A percentile compares a stretch with the other conserved stretches of the same genome.
Conservation (phyloP, 2,888 invertebrate genomes). For the Ochropacha duplaris region DNA sequence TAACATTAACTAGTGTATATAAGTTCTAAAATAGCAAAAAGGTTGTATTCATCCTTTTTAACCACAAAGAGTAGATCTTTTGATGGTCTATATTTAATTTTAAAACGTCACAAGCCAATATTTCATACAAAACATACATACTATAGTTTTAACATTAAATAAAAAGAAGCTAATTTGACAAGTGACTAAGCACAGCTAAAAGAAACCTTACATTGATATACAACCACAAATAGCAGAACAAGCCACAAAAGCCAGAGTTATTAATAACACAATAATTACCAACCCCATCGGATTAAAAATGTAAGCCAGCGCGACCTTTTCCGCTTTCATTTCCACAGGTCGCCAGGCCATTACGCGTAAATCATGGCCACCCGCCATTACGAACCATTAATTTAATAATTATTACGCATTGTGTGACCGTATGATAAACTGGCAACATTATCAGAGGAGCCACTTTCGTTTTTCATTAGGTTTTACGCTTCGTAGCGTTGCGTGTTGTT, state of each 20-base stretch:
- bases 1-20: too few relatives aligned
- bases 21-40: too few relatives aligned
- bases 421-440: conserved; percentile 1
- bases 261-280: conserved; percentile 1
- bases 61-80: too few relatives aligned
- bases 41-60: too few relatives aligned
- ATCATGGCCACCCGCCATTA: not conserved
- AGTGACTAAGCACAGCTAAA: too few relatives aligned
- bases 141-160: too few relatives aligned
- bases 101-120: too few relatives aligned
- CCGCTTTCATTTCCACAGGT: not conserved
- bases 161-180: too few relatives aligned
- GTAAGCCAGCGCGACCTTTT: not conserved
- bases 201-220: too few relatives aligned
- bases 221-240: too few relatives aligned
- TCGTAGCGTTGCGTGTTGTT: not conserved
- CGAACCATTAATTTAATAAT: conserved; percentile 5
- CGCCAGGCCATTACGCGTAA: not conserved
- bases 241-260: not conserved
- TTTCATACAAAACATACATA: too few relatives aligned
- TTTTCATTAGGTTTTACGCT: not conserved
- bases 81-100: too few relatives aligned
- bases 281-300: conserved; percentile 1
- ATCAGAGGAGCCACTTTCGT: not conserved
- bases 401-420: conserved; percentile 2